Percentiles rank a stretch among this genome's conserved stretches.
Conservation (phyloP, 30 jellyfish, hydroid and myxozoan species). For the Hydractinia echinata region DNA sequence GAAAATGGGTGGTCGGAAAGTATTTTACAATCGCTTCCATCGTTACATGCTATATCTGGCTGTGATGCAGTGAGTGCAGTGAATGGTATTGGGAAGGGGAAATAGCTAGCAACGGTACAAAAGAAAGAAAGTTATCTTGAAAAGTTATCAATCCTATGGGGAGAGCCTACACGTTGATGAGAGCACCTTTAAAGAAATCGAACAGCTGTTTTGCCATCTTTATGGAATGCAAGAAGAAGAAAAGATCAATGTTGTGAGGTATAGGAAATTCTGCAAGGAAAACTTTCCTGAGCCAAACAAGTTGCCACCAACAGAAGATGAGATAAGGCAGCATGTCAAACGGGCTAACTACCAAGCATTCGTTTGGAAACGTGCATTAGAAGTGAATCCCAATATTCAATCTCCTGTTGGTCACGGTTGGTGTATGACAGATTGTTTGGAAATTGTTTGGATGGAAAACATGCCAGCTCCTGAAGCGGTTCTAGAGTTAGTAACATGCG, state of each 20-base stretch:
- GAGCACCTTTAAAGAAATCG: background rate
- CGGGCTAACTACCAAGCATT: no score
- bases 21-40: conserved; percentile 4
- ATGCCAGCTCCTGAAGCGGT: conserved; percentile 11
- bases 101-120: conserved; percentile 24
- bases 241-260: conserved; percentile 30
- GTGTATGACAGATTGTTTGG: conserved; percentile 8
- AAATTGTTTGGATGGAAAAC: conserved; percentile 6
- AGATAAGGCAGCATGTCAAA: conserved; percentile 34
- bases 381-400: conserved; percentile 19
- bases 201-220: background rate
- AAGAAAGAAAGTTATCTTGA: background rate
- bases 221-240: conserved; percentile 13
- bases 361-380: no score
- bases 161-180: background rate
- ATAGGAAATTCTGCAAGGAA: conserved; percentile 38
- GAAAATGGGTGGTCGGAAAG: no score
- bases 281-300: conserved; percentile 55
- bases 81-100: conserved; percentile 9
- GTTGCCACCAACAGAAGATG: conserved; percentile 55
- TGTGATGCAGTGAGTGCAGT: conserved; percentile 23
- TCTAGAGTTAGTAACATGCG: conserved; percentile 12
- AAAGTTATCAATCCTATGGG: background rate
- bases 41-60: conserved; percentile 8
- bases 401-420: conserved; percentile 14